Evolutionary conservation across 2,113 vertebrate species (phyloP).

Genomic region (Rhombomys opimus): DNA sequence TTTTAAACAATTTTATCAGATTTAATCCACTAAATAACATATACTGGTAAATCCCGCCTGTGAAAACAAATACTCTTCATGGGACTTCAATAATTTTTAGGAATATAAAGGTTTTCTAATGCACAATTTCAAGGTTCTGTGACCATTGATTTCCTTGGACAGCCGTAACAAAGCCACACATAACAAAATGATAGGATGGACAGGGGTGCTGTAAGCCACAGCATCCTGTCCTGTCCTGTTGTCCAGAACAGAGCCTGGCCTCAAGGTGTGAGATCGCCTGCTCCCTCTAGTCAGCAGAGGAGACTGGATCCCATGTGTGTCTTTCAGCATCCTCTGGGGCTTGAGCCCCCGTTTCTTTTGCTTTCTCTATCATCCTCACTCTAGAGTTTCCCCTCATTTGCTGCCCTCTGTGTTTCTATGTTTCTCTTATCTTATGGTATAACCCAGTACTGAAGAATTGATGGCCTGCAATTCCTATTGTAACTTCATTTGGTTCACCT

Average conservation of each 20-base stretch:
- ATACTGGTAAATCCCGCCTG: neutral
- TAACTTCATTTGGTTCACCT: neutral
- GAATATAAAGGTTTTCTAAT: neutral
- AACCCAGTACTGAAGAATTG: neutral
- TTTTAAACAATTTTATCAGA: neutral
- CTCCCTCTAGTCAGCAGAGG: neutral
- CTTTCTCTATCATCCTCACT: neutral
- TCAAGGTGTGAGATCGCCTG: fast-evolving
- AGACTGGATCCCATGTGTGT: neutral
- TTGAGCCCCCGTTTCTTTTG: neutral
- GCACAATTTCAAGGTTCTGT: neutral
- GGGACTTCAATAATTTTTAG: neutral
- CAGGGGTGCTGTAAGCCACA: neutral
- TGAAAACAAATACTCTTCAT: neutral
- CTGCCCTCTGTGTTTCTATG: neutral
- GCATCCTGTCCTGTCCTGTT: neutral
- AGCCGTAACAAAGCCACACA: neutral
- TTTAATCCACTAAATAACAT: neutral
- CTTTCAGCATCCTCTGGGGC: neutral
- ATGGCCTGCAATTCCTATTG: fast-evolving
- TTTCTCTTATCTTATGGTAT: neutral
- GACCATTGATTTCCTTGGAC: neutral
- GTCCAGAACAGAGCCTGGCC: neutral
- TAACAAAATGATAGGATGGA: neutral
- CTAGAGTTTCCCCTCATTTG: neutral